Conservation (phyloP, 2,888 invertebrate genomes). For the Anarsia innoxiella region DNA sequence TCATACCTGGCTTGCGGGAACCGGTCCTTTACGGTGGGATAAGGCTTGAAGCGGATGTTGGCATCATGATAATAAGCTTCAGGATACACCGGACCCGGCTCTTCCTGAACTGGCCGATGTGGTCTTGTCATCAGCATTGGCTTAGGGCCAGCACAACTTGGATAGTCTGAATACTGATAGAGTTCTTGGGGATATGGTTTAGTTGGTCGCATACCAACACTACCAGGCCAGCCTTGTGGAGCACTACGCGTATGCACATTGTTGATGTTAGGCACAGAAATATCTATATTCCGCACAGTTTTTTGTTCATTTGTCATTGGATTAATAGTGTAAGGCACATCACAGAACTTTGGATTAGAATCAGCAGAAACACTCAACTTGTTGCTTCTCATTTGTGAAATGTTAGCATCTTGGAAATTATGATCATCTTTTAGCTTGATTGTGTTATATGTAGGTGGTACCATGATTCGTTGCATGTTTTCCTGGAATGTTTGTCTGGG, state of each 20-base stretch:
- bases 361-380: slow-evolving; percentile 50
- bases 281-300: slow-evolving; percentile 47
- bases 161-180: slow-evolving; percentile 57
- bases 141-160: slow-evolving; percentile 50
- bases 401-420: slow-evolving; percentile 37
- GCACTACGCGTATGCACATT: slow-evolving; percentile 34
- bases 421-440: slow-evolving; percentile 48
- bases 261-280: slow-evolving; percentile 49
- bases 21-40: slow-evolving; percentile 56
- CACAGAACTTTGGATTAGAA: slow-evolving; percentile 52
- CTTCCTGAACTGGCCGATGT: slow-evolving; percentile 47
- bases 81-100: slow-evolving; percentile 43
- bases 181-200: slow-evolving; percentile 51
- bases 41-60: slow-evolving; percentile 60
- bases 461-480: slow-evolving; percentile 68
- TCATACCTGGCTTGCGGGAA: slow-evolving; percentile 65
- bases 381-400: slow-evolving; percentile 37
- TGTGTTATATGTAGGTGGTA: slow-evolving; percentile 54
- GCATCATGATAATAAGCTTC: slow-evolving; percentile 54
- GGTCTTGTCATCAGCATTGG: slow-evolving; percentile 42
- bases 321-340: slow-evolving; percentile 67
- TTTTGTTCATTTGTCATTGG: slow-evolving; percentile 53
- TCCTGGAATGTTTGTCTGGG: slow-evolving; percentile 73
- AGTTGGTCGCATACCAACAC: slow-evolving; percentile 40
- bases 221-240: slow-evolving; percentile 46